phyloP scores from a whole-genome alignment of 2,113 vertebrate species.

The Calidris pugnax region DNA sequence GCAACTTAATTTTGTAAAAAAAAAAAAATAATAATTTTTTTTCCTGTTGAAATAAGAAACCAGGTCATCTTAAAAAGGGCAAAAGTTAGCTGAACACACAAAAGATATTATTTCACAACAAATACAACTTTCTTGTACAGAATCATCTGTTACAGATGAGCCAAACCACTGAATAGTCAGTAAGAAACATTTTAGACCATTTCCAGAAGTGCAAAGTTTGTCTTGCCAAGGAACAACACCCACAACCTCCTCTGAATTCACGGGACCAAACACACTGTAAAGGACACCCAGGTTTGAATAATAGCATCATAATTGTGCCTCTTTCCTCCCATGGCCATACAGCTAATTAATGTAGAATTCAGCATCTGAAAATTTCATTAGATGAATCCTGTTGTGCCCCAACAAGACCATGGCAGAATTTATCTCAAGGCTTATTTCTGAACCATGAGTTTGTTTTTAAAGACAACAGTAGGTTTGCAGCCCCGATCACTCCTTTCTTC shows the following conservation, averaged over 20 bases:
- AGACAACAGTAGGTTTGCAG: background rate
- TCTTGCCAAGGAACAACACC: background rate
- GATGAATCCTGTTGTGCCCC: background rate
- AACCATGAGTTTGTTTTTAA: background rate
- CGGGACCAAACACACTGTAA: background rate
- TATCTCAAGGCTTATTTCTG: background rate
- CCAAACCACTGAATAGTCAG: background rate
- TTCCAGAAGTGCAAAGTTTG: background rate
- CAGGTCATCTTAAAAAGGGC: background rate
- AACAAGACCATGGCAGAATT: background rate
- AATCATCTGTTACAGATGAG: background rate
- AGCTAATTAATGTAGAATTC: background rate
- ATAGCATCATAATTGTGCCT: fast-evolving
- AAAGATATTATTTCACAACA: background rate
- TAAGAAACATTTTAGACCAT: background rate
- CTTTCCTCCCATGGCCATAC: background rate
- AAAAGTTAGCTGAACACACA: background rate
- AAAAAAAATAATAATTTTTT: background rate
- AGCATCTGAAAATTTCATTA: background rate
- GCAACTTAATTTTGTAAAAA: background rate
- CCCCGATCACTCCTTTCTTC: background rate
- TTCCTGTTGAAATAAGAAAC: background rate
- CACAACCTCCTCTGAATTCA: background rate
- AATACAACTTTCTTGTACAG: background rate
- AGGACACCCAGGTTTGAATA: background rate